Evolutionary conservation across 2,888 invertebrate genomes (phyloP), one percentile per base, ranked within the genome.

Genomic region (Gasteruption jaculator): DNA sequence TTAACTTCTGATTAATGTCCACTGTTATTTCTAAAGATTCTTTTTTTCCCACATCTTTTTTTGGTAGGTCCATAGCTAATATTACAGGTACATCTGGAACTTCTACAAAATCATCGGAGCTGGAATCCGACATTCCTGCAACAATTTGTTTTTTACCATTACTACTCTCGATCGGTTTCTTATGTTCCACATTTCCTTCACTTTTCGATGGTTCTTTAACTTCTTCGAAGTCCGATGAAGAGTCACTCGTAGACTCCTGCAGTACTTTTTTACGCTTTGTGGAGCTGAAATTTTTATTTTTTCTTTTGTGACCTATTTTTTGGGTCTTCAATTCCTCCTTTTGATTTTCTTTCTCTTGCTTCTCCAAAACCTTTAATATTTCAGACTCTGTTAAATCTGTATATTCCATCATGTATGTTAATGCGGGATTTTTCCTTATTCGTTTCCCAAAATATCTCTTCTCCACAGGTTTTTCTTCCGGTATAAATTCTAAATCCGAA

Each of bases 331-430:
- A 18, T 35, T 43, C 41, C 11, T 39, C 31, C 20, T 48, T 49
- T 6, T 18, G 15, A 15, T 48, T 52, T 39, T 56, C 49, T 37
- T 52, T 50, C 32, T 53, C 65, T 18, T 56, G 63, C 38, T 66
- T 60, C 31, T 72, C 61, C 2, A 74, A 64, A 20, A 74, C 50
- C 16, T 59, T 46, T 1, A 71, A 71, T 46, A 90, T 83, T 60
- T 85, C 82, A 48, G 77, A 78, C 49, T 83, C 79, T 33, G 86
- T 82, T 56, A 88, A 77, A 46, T 83, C 86, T 55, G 81, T 85
- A 55, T 86, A 82, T 67, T 88, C 86, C 62, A 82, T 75, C 76
- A 88, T 86, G 50, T 85, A 88, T 24, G 77, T 75, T 60, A 83
- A 76, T 3, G 85, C 86, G 25, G 83, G 77, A 43, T 71, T 69